phyloP scores from a whole-genome alignment of 2,888 invertebrate genomes.

The Drosophila lacicola region DNA sequence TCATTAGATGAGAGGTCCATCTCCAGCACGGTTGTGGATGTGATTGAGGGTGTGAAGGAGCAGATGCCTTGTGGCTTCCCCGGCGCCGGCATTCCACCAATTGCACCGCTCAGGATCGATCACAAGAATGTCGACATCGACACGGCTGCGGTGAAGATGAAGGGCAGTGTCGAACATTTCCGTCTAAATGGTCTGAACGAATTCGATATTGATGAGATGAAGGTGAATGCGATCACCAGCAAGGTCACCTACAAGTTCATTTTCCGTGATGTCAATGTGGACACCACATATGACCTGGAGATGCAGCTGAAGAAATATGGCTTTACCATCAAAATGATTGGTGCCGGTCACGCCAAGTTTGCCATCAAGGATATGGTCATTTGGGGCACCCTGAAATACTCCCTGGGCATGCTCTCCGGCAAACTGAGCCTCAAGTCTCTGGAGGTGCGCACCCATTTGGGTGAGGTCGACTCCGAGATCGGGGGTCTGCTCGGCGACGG shows the following conservation, averaged over 20 bases:
- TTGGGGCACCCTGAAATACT: conserved; percentile 76
- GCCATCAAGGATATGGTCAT: conserved; percentile 73
- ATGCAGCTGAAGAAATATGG: conserved; percentile 76
- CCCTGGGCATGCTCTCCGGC: conserved; percentile 65
- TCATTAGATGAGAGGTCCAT: conserved; percentile 69
- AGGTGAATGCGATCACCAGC: conserved; percentile 75
- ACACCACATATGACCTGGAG: conserved; percentile 73
- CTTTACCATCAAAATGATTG: conserved; percentile 79
- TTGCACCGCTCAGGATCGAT: conserved; percentile 76
- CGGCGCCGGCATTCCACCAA: conserved; percentile 73
- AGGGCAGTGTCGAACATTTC: conserved; percentile 73
- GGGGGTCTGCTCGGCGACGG: conserved; percentile 81
- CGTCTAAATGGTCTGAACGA: conserved; percentile 75
- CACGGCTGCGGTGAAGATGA: conserved; percentile 45
- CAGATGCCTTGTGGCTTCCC: conserved; percentile 83
- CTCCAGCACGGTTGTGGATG: conserved; percentile 63
- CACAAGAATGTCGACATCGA: conserved; percentile 71
- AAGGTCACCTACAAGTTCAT: conserved; percentile 72
- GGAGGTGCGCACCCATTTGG: conserved; percentile 74
- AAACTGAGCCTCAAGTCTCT: conserved; percentile 77
- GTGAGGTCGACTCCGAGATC: conserved; percentile 79
- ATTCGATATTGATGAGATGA: conserved; percentile 77
- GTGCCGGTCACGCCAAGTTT: conserved; percentile 77
- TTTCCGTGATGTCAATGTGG: conserved; percentile 74
- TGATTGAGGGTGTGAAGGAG: conserved; percentile 62